Evolutionary conservation across 2,797 vertebrate species (phyloP), one percentile per base, ranked within the genome.

Genomic region (Lindbergichthys nudifrons): DNA sequence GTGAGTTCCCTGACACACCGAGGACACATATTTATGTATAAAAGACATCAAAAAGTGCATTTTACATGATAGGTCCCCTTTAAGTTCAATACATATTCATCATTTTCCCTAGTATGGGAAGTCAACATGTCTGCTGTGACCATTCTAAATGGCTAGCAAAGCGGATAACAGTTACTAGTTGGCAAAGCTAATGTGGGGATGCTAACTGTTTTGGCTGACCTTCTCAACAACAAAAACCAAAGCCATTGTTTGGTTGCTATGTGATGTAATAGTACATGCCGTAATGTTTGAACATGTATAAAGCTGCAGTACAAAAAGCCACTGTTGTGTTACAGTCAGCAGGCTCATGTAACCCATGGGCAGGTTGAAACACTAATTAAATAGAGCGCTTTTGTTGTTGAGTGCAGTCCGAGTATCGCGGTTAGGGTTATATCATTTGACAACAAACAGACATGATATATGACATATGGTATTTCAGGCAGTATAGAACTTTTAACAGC

Each of bases 181-280:
- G 43, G 2, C 8, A 60, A 70, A 62, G n/a, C 65, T 36, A 26
- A 43, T 65, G 3, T 53, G 5, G 10, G 6, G 16, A 13, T 9
- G 23, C 11, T 45, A 1, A 45, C 46, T 51, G 13, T 72, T 68
- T 16, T 36, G 46, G 47, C 26, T 39, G 42, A 48, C 23, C n/a
- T 30, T 70, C 56, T 42, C 46, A 45, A 47, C 41, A 53, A 43
- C 36, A 59, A 36, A 65, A 65, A 61, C 48, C 16, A 5, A 1
- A 21, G 6, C 42, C 3, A 18, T 65, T 68, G 63, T 73, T 70
- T 71, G 66, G 73, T 85, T 77, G 53, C 62, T 69, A 58, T 62
- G 46, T 58, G 48, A 65, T 4, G 16, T 76, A 71, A 71, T 65
- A 30, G 58, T 21, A 47, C 65, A 32, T 12, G n/a, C 54, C 15